phyloP scores from a whole-genome alignment of 1,140 invertebrate genomes.

The Papilio glaucus region DNA sequence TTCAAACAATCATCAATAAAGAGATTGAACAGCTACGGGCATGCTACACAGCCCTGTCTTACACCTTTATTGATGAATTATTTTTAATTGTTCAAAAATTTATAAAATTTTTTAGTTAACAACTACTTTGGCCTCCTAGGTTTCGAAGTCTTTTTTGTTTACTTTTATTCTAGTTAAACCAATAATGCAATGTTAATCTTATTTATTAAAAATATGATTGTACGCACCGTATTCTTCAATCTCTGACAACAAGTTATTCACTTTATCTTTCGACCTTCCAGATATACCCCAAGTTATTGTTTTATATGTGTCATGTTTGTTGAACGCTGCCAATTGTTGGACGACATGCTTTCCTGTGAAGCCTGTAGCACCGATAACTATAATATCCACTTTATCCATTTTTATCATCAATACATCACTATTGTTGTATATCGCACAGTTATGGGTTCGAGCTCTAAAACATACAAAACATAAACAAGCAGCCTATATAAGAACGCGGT shows the following conservation, averaged over 20 bases:
- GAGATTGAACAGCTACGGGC: no score
- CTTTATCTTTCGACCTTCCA: conserved; percentile 84
- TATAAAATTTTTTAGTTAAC: no score
- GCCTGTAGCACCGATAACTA: conserved; percentile 63
- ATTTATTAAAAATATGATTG: no score
- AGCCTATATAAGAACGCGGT: conserved; percentile 9
- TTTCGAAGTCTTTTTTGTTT: no score
- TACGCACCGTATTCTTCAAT: conserved; percentile 81
- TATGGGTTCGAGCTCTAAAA: conserved; percentile 5
- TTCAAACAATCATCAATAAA: no score
- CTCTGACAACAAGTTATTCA: conserved; percentile 87
- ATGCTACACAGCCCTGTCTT: no score
- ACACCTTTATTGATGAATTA: no score
- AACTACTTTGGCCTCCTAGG: no score
- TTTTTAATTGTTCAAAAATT: no score
- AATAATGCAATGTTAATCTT: no score
- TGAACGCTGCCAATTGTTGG: conserved; percentile 54
- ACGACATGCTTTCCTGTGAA: conserved; percentile 61
- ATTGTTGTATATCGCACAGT: neutral
- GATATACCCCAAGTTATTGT: conserved; percentile 59
- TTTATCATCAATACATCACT: neutral
- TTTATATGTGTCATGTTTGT: conserved; percentile 45
- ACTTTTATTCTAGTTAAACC: no score
- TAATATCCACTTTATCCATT: conserved; percentile 50
- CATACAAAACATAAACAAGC: conserved; percentile 3